Conservation (phyloP, 2,113 vertebrate species). For the Prietella phreatophila region DNA sequence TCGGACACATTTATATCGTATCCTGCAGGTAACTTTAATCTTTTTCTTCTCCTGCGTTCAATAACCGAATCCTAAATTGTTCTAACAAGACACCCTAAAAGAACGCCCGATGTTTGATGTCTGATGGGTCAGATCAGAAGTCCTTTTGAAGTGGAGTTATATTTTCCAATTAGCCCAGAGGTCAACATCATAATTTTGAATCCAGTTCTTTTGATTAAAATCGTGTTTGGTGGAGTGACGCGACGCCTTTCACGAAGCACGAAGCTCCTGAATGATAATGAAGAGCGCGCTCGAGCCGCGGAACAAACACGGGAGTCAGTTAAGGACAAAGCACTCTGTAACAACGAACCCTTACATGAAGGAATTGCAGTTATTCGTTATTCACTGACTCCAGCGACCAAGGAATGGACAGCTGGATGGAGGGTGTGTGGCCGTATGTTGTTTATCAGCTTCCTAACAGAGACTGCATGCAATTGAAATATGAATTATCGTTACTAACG, state of each 20-base stretch:
- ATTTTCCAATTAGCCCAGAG: conserved; percentile 24
- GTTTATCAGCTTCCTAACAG: not conserved
- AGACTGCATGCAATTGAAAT: not conserved
- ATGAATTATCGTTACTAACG: not conserved
- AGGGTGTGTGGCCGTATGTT: not conserved
- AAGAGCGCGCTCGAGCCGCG: not conserved
- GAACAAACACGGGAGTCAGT: not conserved
- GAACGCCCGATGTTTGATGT: conserved; percentile 3
- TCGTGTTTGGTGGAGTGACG: not conserved
- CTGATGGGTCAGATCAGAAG: conserved; percentile 16
- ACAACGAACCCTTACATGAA: not conserved
- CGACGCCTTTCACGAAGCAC: not conserved
- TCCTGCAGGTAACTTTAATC: not conserved
- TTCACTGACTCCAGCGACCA: not conserved
- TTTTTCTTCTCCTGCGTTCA: not conserved
- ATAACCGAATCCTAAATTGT: not conserved
- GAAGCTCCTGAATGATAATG: not conserved
- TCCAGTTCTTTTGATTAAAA: conserved; percentile 18
- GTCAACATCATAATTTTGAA: not conserved
- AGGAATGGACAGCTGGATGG: not conserved
- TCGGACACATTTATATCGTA: not conserved
- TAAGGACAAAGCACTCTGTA: not conserved
- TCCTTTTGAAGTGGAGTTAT: conserved; percentile 35
- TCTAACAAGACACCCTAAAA: not conserved
- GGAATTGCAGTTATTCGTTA: not conserved